phyloP scores from a whole-genome alignment of 2,797 vertebrate genomes.

The Muraenolepis orangiensis region DNA sequence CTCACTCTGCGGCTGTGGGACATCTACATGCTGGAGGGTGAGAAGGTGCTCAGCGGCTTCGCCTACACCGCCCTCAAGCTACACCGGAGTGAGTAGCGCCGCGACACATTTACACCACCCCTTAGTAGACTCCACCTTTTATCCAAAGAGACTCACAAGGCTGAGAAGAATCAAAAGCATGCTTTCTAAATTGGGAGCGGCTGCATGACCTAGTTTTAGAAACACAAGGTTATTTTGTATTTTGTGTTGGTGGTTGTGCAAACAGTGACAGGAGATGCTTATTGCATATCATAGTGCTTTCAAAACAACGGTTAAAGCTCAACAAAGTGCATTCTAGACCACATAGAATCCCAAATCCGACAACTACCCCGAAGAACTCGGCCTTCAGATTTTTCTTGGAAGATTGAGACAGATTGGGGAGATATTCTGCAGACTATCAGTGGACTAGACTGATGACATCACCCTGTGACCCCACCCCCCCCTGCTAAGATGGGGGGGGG shows the following conservation, averaged over 20 bases:
- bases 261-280: too few relatives aligned
- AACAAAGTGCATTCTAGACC: background rate
- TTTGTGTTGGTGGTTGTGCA: too few relatives aligned
- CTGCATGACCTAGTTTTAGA: too few relatives aligned
- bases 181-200: background rate
- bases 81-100: conserved; percentile 83
- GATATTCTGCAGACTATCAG: background rate
- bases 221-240: too few relatives aligned
- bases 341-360: background rate
- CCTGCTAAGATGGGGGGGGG: too few relatives aligned
- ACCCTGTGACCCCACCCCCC: background rate
- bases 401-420: background rate
- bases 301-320: background rate
- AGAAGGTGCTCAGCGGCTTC: conserved; percentile 78
- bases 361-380: too few relatives aligned
- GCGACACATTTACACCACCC: background rate
- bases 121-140: background rate
- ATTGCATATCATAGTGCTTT: background rate
- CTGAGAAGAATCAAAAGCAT: background rate
- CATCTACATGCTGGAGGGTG: conserved; percentile 84
- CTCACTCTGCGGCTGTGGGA: conserved; percentile 86
- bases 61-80: conserved; percentile 82
- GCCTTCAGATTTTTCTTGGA: too few relatives aligned
- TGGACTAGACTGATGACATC: conserved; percentile 7
- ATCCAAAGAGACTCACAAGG: background rate